Conservation (phyloP, 2,888 invertebrate species). For the Sabatieria punctata region DNA sequence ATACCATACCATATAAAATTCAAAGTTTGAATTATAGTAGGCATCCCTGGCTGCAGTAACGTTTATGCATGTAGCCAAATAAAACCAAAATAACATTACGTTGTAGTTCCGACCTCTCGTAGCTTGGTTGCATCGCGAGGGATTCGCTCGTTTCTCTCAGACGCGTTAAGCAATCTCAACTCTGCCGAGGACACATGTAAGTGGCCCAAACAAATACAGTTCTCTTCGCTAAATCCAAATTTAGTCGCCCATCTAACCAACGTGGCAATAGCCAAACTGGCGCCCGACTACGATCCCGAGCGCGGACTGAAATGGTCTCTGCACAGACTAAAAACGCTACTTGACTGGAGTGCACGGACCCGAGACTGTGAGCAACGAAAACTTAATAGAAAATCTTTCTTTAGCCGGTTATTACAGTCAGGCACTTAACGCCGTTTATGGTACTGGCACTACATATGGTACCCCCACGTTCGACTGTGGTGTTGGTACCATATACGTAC, state of each 20-base stretch:
- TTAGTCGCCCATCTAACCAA: slow-evolving; percentile 66
- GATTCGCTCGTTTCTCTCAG: slow-evolving; percentile 47
- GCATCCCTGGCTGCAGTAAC: too few relatives aligned
- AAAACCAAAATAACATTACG: not conserved
- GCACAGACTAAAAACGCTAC: slow-evolving; percentile 40
- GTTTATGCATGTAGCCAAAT: too few relatives aligned
- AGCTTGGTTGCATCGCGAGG: slow-evolving; percentile 64
- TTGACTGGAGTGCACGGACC: slow-evolving; percentile 42
- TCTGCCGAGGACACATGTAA: slow-evolving; percentile 43
- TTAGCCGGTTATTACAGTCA: too few relatives aligned
- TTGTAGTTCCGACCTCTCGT: slow-evolving; percentile 58
- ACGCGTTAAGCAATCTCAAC: slow-evolving; percentile 42
- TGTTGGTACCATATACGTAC: too few relatives aligned
- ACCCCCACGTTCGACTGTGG: too few relatives aligned
- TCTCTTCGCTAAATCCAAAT: not conserved
- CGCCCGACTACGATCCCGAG: slow-evolving; percentile 40
- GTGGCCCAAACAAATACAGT: slow-evolving; percentile 21
- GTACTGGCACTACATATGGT: too few relatives aligned
- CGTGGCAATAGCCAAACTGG: slow-evolving; percentile 79
- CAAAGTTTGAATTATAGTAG: too few relatives aligned
- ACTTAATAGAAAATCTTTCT: too few relatives aligned
- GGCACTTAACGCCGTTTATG: too few relatives aligned
- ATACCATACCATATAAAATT: too few relatives aligned
- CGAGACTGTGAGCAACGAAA: slow-evolving; percentile 38
- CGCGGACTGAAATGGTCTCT: slow-evolving; percentile 45